A percentile compares a stretch with the other conserved stretches of the same genome.
Conservation (phyloP, 1,140 invertebrate genomes). For the Drosophila littoralis region DNA sequence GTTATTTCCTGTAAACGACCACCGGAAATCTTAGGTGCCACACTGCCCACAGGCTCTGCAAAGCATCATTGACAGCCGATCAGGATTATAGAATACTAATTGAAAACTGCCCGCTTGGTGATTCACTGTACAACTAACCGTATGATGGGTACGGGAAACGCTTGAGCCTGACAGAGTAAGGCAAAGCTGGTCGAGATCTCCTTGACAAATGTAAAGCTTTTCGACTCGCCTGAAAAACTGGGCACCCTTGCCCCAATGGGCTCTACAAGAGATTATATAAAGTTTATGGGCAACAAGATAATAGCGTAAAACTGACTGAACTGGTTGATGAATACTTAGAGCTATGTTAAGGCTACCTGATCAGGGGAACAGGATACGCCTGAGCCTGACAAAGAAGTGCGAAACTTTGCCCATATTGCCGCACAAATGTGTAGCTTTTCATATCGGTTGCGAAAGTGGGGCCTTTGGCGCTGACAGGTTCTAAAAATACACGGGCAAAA, state of each 20-base stretch:
- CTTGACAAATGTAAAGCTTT: slow-evolving; percentile 87
- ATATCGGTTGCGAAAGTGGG: slow-evolving; percentile 88
- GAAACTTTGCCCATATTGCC: slow-evolving; percentile 85
- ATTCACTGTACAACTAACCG: slow-evolving; percentile 84
- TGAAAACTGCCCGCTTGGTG: slow-evolving; percentile 23
- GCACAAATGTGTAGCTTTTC: slow-evolving; percentile 87
- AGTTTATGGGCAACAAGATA: neutral
- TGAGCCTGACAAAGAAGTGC: slow-evolving; percentile 92
- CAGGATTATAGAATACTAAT: neutral
- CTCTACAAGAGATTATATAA: slow-evolving; percentile 85
- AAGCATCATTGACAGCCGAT: slow-evolving; percentile 13
- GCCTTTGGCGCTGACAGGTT: slow-evolving; percentile 90
- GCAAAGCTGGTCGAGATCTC: slow-evolving; percentile 85
- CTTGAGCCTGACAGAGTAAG: slow-evolving; percentile 92
- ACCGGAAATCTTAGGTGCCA: slow-evolving; percentile 86
- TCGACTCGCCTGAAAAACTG: slow-evolving; percentile 87
- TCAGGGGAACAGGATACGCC: slow-evolving; percentile 87
- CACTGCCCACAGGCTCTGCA: slow-evolving; percentile 88
- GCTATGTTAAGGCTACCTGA: slow-evolving; percentile 85
- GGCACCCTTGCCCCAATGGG: slow-evolving; percentile 89
- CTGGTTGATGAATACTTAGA: neutral
- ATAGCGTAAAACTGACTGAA: neutral
- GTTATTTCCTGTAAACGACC: slow-evolving; percentile 81
- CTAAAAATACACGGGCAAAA: slow-evolving; percentile 81
- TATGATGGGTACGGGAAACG: slow-evolving; percentile 87